Percentiles rank a stretch among this genome's conserved stretches.
Conservation (phyloP, 2,888 invertebrate genomes). For the Agriotes lineatus region DNA sequence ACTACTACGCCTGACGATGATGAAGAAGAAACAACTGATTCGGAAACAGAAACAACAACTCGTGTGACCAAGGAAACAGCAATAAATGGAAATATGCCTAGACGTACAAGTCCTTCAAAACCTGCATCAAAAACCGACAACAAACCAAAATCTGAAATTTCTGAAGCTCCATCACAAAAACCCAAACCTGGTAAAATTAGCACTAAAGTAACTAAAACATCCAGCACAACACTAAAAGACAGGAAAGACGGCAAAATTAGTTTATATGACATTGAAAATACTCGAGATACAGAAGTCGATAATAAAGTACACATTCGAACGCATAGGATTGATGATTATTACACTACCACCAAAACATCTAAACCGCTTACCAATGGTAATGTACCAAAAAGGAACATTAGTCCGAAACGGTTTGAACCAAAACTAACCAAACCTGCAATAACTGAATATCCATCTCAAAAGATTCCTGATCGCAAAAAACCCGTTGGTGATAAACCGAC, state of each 20-base stretch:
- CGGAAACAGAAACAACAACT: constrained; percentile 9
- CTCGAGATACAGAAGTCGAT: constrained; percentile 39
- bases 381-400: background rate
- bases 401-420: background rate
- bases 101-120: constrained; percentile 24
- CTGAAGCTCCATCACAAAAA: constrained; percentile 19
- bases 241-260: background rate
- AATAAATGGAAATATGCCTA: constrained; percentile 47
- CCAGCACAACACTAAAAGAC: background rate
- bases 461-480: constrained; percentile 15
- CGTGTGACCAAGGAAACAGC: constrained; percentile 44
- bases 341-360: constrained; percentile 38
- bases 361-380: constrained; percentile 13
- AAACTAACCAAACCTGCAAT: constrained; percentile 20
- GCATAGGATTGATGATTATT: constrained; percentile 54
- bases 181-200: background rate
- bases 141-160: background rate
- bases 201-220: background rate
- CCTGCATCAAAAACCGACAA: background rate
- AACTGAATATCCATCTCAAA: constrained; percentile 18
- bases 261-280: background rate
- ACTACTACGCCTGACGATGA: constrained; percentile 44
- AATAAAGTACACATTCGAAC: constrained; percentile 52
- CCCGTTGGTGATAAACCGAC: constrained; percentile 16
- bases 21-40: constrained; percentile 50